Evolutionary conservation across 2,113 vertebrate species (phyloP), one percentile per base, ranked within the genome.

Genomic region (Sinocyclocheilus grahami): DNA sequence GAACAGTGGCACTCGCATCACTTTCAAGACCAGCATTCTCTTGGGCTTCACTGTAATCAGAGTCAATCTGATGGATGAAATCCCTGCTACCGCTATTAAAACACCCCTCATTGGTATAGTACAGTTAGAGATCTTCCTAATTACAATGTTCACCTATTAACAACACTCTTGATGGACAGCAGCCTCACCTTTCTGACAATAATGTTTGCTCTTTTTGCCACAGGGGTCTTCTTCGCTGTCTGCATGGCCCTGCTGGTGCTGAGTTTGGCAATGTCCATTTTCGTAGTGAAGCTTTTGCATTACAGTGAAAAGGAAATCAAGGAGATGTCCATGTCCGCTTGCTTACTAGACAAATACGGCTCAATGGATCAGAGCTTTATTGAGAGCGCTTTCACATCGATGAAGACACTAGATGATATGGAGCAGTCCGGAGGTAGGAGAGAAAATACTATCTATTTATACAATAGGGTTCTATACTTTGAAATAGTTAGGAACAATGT

Each of bases 1-100:
- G 22, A 91, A 95, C 93, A 97, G 96, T 65, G 91, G 93, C 0
- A 94, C 94, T 0, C 94, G 96, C 65, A 95, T 97, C 14, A 92
- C 91, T 81, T 97, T 97, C 81, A 97, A 96, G 92, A 95, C 93
- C 91, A 97, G 93, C 33, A 94, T 96, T 75, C 93, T 97, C 87
- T 94, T 97, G 86, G 96, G 96, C n/a, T 97, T 96, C 90, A 97
- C 96, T 0, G 92, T 97, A 74, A 97, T 97, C 92, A 93, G 94
- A 65, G 96, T 97, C 91, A 97, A 97, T 91, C 91, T 96, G 90
- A 93, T 90, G 0, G 94, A 96, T 0, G 94, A 97, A 3, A 93
- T 97, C 69, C 96, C 96, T 0, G 90, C 88, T 7, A 94, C 93
- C 0, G 65, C 95, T 0, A 82, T 94, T 67, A 93, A 89, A 7